These are phyloP conservation scores for Apomyelois bistriatella DNA, from an alignment of 2,888 invertebrate species.

Conservation along the genomic window DNA sequence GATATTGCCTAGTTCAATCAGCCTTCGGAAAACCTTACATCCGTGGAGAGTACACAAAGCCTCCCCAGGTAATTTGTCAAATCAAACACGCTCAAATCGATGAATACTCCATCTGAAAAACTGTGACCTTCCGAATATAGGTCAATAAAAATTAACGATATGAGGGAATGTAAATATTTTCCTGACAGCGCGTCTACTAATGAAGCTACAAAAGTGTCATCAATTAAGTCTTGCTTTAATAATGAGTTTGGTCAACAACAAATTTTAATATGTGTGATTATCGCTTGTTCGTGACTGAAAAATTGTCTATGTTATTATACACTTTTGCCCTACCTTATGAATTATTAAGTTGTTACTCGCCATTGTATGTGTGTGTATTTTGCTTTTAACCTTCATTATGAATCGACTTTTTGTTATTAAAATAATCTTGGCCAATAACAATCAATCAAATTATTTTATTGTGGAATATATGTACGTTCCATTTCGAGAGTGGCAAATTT, in stretches of 20 bases:
- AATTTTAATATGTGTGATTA: background rate
- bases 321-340: no score
- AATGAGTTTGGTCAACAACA: background rate
- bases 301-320: no score
- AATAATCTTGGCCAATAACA: no score
- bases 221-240: background rate
- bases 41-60: background rate
- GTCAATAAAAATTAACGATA: slow-evolving; percentile 5
- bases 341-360: no score
- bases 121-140: background rate
- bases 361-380: no score
- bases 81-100: background rate
- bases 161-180: background rate
- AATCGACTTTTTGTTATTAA: no score
- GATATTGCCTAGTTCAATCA: background rate
- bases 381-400: no score
- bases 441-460: no score
- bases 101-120: background rate
- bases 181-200: background rate
- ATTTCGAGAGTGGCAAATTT: no score
- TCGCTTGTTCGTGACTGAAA: no score
- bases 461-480: no score
- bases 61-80: background rate
- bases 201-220: background rate
- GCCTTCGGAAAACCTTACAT: background rate